Evolutionary conservation across 2,888 invertebrate species (phyloP), one percentile per base, ranked within the genome.

Genomic region (Incurvaria masculella): DNA sequence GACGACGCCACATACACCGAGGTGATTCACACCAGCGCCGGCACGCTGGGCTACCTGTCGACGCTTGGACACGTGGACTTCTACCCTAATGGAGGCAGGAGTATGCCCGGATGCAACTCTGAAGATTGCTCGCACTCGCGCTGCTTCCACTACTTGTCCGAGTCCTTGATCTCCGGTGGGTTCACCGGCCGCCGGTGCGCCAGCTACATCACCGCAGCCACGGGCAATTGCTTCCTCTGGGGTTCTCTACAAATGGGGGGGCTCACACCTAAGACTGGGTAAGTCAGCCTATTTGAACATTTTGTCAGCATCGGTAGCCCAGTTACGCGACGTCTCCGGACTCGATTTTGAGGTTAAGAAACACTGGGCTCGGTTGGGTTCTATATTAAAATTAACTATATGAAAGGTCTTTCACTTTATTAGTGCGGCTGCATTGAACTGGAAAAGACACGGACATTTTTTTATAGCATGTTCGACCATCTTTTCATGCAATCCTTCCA

Each of bases 11-110:
- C 17, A 11, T 44, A 47, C 19, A 44, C 38, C 1, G 47, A 47
- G 23, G 47, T 47, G n/a, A 44, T 47, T 8, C 41, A 43, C 40
- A 40, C 40, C 19, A 46, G 40, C 41, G 40, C n/a, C 5, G 45
- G 45, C 2, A 11, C 17, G 11, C 10, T 23, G 16, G 47, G 47
- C n/a, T 47, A 39, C 40, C 1, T 47, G 21, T 85, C 87, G 58
- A 81, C 84, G 1, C 79, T 87, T 44, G 91, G 89, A 0, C 89
- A 91, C 62, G 83, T 89, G 1, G 92, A 91, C 68, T 91, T 89
- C 66, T 91, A 85, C 65, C 89, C 90, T 0, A 91, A 91, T 60
- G 89, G 89, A 0, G 91, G 91, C 0, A 79, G 81, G 43, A 81
- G 84, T 56, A 90, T 56, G 47, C 57, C 56, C 1, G 57, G 57